Evolutionary conservation across 2,888 invertebrate genomes (phyloP), one percentile per base, ranked within the genome.

Genomic region (Cephonodes hylas): DNA sequence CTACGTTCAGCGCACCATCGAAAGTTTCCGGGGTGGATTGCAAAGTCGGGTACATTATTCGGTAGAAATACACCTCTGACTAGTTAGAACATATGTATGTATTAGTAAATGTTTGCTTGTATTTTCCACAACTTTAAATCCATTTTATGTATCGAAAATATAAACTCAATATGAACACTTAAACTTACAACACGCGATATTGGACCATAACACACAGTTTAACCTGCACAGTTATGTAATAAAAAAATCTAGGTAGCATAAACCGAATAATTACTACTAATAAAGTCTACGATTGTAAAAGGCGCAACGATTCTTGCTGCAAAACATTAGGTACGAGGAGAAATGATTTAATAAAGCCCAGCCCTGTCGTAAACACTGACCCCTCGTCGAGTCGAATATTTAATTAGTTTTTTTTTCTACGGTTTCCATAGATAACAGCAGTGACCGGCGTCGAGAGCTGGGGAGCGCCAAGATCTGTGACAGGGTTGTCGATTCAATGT

Each of bases 321-420:
- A 22, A 42, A 27, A 42, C 20, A 59, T 20, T 59, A 44, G 23
- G 15, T 38, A 23, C 42, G 22, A 38, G 42, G n/a, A 58, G 42
- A 58, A 58, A 44, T 42, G 44, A 59, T 42, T 42, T 27, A 59
- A 25, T 57, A 61, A 58, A 44, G 10, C 53, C 18, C 22, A 1
- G 48, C 45, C 57, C 27, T 66, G 71, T 75, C 71, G 61, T 64
- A 67, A 66, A 69, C 72, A 76, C 66, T 71, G 72, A 76, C 83
- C 86, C 81, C 80, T 84, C 71, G 64, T 79, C 81, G 84, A 76
- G 80, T 84, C 78, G 83, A 84, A 84, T 81, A 73, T 76, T 73
- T 88, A 88, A 89, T 89, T 88, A 88, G 77, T 81, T 87, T 86
- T 86, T 31, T 34, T 80, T 83, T 84, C 80, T 86, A 87, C 80